These are phyloP conservation scores for Invenusta paracnida DNA, from an alignment of 2,888 invertebrate genomes.

Conservation along the genomic window DNA sequence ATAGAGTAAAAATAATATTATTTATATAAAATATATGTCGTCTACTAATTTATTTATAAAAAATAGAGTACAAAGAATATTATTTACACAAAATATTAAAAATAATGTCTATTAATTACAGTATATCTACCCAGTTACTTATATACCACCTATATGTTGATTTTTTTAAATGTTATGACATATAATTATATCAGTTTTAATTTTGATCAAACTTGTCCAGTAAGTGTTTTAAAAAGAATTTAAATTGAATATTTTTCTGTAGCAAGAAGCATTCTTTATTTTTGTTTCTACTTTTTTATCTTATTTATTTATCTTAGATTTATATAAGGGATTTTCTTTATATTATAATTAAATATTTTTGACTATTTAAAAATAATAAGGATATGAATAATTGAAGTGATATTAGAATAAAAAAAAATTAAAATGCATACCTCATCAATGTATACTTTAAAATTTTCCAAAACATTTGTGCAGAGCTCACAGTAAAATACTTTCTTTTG, in stretches of 20 bases:
- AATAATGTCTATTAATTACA: not conserved
- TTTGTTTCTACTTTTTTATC: not conserved
- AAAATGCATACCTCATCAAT: conserved; percentile 70
- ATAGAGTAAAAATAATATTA: not conserved
- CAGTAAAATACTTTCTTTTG: conserved; percentile 69
- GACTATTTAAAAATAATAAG: not conserved
- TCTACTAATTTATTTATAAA: not conserved
- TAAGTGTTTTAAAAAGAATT: too few species aligned
- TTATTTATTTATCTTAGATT: not conserved
- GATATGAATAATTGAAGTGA: not conserved
- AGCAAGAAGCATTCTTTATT: too few species aligned
- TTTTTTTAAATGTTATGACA: too few species aligned
- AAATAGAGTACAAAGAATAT: not conserved
- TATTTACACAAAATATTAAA: not conserved
- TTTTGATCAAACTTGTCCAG: too few species aligned
- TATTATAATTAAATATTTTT: not conserved
- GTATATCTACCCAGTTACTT: too few species aligned
- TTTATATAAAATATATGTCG: not conserved
- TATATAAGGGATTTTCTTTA: not conserved
- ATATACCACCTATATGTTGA: too few species aligned
- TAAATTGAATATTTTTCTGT: too few species aligned
- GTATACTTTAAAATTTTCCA: conserved; percentile 77
- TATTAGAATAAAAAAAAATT: not conserved
- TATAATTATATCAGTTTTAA: too few species aligned
- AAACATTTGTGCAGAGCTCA: conserved; percentile 76